Base-by-base conservation (phyloP, 2,113 vertebrate species). In the Collichthys lucidus region DNA sequence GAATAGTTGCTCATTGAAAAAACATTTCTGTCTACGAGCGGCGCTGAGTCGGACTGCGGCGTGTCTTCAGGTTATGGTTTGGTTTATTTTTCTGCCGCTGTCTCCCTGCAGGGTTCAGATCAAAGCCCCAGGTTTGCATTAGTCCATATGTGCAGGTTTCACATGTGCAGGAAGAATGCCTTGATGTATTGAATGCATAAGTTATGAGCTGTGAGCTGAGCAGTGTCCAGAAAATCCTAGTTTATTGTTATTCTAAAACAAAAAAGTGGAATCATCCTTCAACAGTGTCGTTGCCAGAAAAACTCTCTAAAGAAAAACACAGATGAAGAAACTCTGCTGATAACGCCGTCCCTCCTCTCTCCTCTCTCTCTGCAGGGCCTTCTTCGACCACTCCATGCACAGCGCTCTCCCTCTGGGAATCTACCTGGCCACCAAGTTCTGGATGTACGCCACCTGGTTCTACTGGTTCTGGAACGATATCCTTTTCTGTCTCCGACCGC, bases 381-480 rank as follows among this genome's bases (percentile, higher is more conserved):
- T 99, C 94, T 99, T 99, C 89, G 98, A 99, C 95, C 98, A 99
- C 93, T 99, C 98, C 91, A 99, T 99, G 98, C 98, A 99, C 92
- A 99, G 98, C 79, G 98, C 98, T 73, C 95, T 99, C 84, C 98
- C 98, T 64, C 96, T 99, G 93, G 98, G 98, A 81, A 99, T 99
- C 94, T 99, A 99, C 93, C 94, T 99, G 95, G 98, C 98, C 87
- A 99, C 98, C 20, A 99, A 99, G 95, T 99, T 99, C 94, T 99
- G 98, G 98, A 99, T 99, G 98, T 99, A 99, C 46, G 95, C 97
- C 89, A 99, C 98, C 0, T 99, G 98, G 98, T 98, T 99, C 94
- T 98, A 98, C 93, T 99, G 98, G 98, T 98, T 99, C 94, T 99
- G 98, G 98, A 98, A 97, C 82, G 97, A 99, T 99, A 99, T 99